Percentiles rank a stretch among this genome's conserved stretches.
Conservation (phyloP, 53 echinoderm and acorn worm genomes). For the Temnopleurus reevesii region DNA sequence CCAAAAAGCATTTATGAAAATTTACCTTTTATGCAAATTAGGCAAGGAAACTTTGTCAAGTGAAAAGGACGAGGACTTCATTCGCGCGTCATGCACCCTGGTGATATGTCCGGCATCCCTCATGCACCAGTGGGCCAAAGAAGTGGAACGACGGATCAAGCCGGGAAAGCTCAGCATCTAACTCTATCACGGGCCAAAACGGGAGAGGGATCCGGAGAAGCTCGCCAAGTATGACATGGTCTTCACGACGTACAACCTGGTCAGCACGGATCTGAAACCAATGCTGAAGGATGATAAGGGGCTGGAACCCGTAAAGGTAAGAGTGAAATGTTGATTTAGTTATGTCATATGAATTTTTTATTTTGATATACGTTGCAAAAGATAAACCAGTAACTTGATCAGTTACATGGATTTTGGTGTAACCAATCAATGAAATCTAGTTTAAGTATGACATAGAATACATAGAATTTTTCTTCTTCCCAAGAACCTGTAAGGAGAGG, state of each 20-base stretch:
- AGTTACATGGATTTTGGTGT: too few relatives aligned
- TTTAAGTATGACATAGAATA: too few relatives aligned
- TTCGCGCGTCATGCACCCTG: constrained; percentile 79
- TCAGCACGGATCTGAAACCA: constrained; percentile 73
- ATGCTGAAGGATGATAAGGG: constrained; percentile 78
- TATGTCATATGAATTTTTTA: too few relatives aligned
- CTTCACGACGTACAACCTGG: constrained; percentile 89
- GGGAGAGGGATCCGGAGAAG: constrained; percentile 66
- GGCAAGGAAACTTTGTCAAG: too few relatives aligned
- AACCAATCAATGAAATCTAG: too few relatives aligned
- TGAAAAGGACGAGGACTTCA: constrained; percentile 59
- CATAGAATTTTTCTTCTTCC: too few relatives aligned
- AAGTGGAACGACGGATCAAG: constrained; percentile 79
- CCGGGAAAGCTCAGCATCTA: constrained; percentile 63
- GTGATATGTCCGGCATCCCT: constrained; percentile 95
- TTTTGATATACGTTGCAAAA: too few relatives aligned
- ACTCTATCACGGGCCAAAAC: constrained; percentile 86
- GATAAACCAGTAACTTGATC: too few relatives aligned
- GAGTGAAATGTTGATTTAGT: too few relatives aligned
- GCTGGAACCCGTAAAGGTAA: constrained; percentile 74
- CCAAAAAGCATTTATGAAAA: too few relatives aligned
- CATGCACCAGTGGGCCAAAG: constrained; percentile 91
- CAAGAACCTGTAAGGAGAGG: too few relatives aligned
- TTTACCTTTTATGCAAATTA: too few relatives aligned
- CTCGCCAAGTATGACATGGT: constrained; percentile 86